Base-by-base conservation (phyloP, 2,888 invertebrate genomes). In the Meghimatium bilineatum region DNA sequence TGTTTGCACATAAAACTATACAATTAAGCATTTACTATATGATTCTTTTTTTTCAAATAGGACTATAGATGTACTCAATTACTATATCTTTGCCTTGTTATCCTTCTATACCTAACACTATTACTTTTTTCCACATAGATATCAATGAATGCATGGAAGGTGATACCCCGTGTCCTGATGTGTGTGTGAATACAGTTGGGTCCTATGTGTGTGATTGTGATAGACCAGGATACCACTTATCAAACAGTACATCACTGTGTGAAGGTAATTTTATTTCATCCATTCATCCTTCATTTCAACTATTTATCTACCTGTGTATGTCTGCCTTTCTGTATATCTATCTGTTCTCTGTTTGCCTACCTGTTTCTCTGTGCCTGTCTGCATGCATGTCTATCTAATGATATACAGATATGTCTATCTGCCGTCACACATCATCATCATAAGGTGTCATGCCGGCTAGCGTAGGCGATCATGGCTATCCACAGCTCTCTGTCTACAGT, bases 91-190 rank as follows among this genome's bases (percentile, higher is more conserved):
- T n/a, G n/a, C n/a, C n/a, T n/a, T n/a, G n/a, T n/a, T n/a, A n/a
- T n/a, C n/a, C n/a, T n/a, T n/a, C n/a, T n/a, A n/a, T n/a, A n/a
- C n/a, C n/a, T n/a, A n/a, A n/a, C n/a, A n/a, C n/a, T n/a, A n/a
- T n/a, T n/a, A n/a, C n/a, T n/a, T n/a, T n/a, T n/a, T n/a, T n/a
- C n/a, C n/a, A n/a, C n/a, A n/a, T 44, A 72, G 72, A 72, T 44
- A 87, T 91, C 63, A 90, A 91, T 77, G 91, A 91, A 80, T 91
- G 91, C 83, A 90, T 90, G 90, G 90, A 91, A 83, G 90, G 90
- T 14, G 88, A 88, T n/a, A 90, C 89, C 78, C 80, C 82, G 1
- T 91, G 91, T 78, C 86, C 87, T 12, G 89, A 89, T 63, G 80
- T 85, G 10, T 91, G 91, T 77, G 71, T 89, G 26, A 91, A 91